phyloP scores from a whole-genome alignment of 2,888 invertebrate genomes.

The Polydrusus cervinus region DNA sequence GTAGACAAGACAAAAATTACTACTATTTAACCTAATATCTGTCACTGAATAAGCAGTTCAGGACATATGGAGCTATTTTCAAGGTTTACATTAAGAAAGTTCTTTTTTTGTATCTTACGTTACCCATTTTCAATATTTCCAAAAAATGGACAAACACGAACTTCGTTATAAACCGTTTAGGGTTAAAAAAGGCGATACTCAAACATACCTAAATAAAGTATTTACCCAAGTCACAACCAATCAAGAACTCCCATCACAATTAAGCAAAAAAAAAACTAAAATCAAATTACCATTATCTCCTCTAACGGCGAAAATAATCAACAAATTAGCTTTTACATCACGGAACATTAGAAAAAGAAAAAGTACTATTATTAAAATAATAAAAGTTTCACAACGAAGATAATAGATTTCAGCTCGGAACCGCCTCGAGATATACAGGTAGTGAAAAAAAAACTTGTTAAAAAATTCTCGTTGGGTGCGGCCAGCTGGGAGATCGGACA shows the following conservation, averaged over 20 bases:
- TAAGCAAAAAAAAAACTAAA: not conserved
- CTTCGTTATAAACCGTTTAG: too few species aligned
- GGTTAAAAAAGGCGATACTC: too few species aligned
- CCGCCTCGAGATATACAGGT: conserved; percentile 9
- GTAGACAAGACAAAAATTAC: too few species aligned
- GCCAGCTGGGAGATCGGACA: conserved; percentile 31
- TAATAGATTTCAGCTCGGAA: conserved; percentile 34
- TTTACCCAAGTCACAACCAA: too few species aligned
- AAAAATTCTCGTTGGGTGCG: conserved; percentile 31
- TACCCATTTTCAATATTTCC: too few species aligned
- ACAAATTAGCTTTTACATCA: conserved; percentile 8
- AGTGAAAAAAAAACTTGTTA: conserved; percentile 25
- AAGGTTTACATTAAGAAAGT: too few species aligned
- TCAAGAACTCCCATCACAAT: not conserved
- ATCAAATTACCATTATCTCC: conserved; percentile 1
- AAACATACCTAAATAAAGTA: too few species aligned
- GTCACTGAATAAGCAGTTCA: too few species aligned
- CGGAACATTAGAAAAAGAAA: conserved; percentile 39
- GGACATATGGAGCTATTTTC: too few species aligned
- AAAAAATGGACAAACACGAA: too few species aligned
- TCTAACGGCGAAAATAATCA: conserved; percentile 1
- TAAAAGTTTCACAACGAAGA: conserved; percentile 37
- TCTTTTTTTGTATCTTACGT: too few species aligned
- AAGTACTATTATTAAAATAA: conserved; percentile 36
- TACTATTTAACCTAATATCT: too few species aligned